These are phyloP conservation scores for Ariopsis seemanni DNA, from an alignment of 2,113 vertebrate genomes.

Conservation along the genomic window DNA sequence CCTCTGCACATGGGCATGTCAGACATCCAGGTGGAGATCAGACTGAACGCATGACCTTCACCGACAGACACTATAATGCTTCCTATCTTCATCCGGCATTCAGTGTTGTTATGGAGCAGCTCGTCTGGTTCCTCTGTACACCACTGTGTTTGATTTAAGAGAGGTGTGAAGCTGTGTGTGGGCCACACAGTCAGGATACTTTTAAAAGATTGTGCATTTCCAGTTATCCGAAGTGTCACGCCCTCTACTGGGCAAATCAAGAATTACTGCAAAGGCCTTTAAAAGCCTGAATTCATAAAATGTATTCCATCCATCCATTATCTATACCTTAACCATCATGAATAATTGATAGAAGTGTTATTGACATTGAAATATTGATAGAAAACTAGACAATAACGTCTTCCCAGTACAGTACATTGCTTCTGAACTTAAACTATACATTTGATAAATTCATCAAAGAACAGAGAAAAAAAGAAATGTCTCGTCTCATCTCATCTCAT, in stretches of 20 bases:
- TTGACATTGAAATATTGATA: neutral
- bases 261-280: neutral
- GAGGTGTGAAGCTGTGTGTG: neutral
- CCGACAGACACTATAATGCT: conserved; percentile 35
- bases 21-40: conserved; percentile 35
- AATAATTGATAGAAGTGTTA: too few relatives aligned
- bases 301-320: neutral
- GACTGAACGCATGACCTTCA: conserved; percentile 21
- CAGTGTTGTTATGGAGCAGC: conserved; percentile 2
- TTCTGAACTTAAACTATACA: neutral
- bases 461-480: neutral
- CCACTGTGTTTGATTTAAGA: conserved; percentile 6
- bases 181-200: neutral
- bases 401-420: neutral
- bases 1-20: conserved; percentile 33
- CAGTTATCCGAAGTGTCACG: conserved; percentile 26
- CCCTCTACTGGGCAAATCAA: conserved; percentile 54
- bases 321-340: too few relatives aligned
- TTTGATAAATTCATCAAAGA: neutral
- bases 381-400: neutral
- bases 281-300: neutral
- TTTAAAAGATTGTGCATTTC: neutral
- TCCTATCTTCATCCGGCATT: conserved; percentile 26
- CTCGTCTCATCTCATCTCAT: too few relatives aligned
- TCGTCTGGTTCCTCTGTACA: neutral